Evolutionary conservation across 2,797 vertebrate genomes (phyloP).

Genomic region (Triplophysa bombifrons): DNA sequence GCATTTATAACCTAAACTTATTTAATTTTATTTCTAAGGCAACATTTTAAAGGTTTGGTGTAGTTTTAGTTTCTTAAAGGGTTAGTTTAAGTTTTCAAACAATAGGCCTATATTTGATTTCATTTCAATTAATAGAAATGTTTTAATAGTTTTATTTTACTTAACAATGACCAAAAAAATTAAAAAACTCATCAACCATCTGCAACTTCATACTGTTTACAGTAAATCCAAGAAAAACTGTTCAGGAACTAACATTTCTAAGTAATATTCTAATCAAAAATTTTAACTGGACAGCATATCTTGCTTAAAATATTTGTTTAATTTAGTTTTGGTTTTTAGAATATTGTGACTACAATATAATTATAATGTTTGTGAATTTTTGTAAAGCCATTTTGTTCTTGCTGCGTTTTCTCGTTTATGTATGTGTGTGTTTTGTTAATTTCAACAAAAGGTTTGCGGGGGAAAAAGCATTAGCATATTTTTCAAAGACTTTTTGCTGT

Average conservation of each 20-base stretch:
- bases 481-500: slow-evolving; percentile 22
- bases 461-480: slow-evolving; percentile 2
- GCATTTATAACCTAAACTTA: too few relatives aligned
- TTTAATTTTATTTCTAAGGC: too few relatives aligned
- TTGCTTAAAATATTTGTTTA: too few relatives aligned
- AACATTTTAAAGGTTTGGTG: too few relatives aligned
- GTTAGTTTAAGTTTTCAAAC: too few relatives aligned
- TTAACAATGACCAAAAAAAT: too few relatives aligned
- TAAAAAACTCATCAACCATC: too few relatives aligned
- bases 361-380: background rate
- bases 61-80: too few relatives aligned
- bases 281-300: background rate
- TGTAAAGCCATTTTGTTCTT: slow-evolving; percentile 4
- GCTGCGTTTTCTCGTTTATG: background rate
- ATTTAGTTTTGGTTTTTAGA: background rate
- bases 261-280: background rate
- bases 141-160: too few relatives aligned
- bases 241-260: background rate
- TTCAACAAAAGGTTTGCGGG: slow-evolving; percentile 15
- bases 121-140: too few relatives aligned
- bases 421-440: slow-evolving; percentile 2
- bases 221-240: background rate
- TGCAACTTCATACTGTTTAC: background rate
- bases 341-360: background rate
- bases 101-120: too few relatives aligned